Evolutionary conservation across 2,113 vertebrate species (phyloP).

Genomic region (Orthonyx spaldingii): DNA sequence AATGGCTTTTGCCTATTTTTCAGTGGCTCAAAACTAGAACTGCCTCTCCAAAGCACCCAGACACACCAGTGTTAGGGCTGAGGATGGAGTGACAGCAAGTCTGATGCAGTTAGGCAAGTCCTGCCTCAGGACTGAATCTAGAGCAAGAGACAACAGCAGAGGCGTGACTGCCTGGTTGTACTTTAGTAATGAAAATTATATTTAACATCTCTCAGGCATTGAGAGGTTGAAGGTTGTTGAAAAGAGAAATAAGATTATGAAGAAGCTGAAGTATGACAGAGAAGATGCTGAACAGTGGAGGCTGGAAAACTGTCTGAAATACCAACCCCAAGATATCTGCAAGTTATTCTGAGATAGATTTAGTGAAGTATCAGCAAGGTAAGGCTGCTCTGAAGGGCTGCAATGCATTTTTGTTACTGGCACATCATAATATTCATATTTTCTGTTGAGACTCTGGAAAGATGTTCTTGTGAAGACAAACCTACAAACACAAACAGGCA

Average conservation of each 20-base stretch:
- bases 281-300: neutral
- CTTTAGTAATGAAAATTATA: neutral
- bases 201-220: neutral
- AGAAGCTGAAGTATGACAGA: neutral
- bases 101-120: neutral
- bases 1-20: neutral
- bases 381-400: neutral
- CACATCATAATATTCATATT: neutral
- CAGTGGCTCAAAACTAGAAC: neutral
- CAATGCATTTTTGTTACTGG: neutral
- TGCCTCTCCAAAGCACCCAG: neutral
- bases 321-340: neutral
- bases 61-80: rapidly evolving
- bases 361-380: neutral
- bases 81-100: neutral
- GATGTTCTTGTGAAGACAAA: neutral
- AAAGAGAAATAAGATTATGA: neutral
- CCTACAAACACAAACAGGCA: neutral
- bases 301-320: neutral
- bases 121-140: neutral
- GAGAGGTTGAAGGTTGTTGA: neutral
- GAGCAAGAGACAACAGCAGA: neutral
- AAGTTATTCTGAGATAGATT: neutral
- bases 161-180: neutral
- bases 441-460: neutral